phyloP scores from a whole-genome alignment of 1,140 invertebrate species.

The Drosophila kepulauana region DNA sequence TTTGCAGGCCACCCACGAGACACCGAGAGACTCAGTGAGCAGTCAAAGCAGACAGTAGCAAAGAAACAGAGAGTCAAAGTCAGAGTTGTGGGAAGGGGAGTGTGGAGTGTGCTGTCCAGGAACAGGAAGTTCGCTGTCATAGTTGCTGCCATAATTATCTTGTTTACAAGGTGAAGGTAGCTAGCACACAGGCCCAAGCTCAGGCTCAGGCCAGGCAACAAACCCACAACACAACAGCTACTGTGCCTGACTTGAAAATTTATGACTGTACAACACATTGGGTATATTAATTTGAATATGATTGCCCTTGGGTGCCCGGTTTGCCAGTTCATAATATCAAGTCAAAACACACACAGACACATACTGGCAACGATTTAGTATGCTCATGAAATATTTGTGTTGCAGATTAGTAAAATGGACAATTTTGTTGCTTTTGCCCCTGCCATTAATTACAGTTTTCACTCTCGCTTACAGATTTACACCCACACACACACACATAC shows the following conservation, averaged over 20 bases:
- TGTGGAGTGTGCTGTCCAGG: constrained; percentile 37
- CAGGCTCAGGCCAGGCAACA: constrained; percentile 1
- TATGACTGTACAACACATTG: constrained; percentile 81
- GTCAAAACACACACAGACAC: constrained; percentile 52
- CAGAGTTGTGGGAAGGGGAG: background rate
- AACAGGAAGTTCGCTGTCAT: constrained; percentile 80
- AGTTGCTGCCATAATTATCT: constrained; percentile 83
- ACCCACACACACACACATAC: constrained; percentile 8
- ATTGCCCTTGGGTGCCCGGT: constrained; percentile 63
- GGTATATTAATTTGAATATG: constrained; percentile 84
- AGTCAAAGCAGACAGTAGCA: background rate
- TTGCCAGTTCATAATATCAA: constrained; percentile 73
- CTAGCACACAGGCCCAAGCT: constrained; percentile 23
- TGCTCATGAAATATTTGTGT: constrained; percentile 76
- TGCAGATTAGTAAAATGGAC: constrained; percentile 78
- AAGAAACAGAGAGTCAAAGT: background rate
- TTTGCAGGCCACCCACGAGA: constrained; percentile 37
- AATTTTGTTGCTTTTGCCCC: constrained; percentile 55
- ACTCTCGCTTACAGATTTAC: constrained; percentile 47
- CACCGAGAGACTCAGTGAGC: background rate
- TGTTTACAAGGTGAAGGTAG: constrained; percentile 82
- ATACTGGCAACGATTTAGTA: constrained; percentile 40
- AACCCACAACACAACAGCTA: constrained; percentile 18
- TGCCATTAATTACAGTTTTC: constrained; percentile 79
- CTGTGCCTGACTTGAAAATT: constrained; percentile 63